These are phyloP conservation scores for Peucedramus taeniatus DNA, from an alignment of 2,113 vertebrate genomes.

Conservation along the genomic window DNA sequence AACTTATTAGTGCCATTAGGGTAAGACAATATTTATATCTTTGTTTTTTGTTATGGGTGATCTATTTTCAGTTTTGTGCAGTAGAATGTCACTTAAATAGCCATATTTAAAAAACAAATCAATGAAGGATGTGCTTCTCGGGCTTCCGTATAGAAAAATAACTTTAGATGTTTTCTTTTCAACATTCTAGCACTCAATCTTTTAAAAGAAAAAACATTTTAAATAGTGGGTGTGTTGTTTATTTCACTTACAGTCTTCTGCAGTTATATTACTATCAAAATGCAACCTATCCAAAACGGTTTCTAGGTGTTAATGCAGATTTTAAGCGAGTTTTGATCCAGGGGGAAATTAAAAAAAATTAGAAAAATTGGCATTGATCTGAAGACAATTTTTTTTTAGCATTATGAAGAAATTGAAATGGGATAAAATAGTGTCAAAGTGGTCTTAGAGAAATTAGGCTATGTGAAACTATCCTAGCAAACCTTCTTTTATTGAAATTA, in stretches of 20 bases:
- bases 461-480: neutral
- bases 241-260: neutral
- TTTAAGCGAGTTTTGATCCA: neutral
- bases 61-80: neutral
- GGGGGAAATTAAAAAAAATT: neutral
- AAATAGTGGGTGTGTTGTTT: neutral
- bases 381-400: neutral
- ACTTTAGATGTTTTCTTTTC: neutral
- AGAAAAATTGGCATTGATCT: neutral
- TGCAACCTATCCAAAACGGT: neutral
- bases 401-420: neutral
- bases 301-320: neutral
- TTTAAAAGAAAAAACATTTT: neutral
- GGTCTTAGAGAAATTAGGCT: neutral
- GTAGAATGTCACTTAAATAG: neutral
- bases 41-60: neutral
- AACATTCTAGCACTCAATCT: neutral
- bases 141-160: neutral
- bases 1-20: neutral
- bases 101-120: neutral
- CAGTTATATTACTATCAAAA: neutral
- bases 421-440: neutral
- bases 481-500: neutral
- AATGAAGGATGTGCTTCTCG: neutral
- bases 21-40: neutral